Conservation (phyloP, 2,113 vertebrate genomes). For the Tetraodon nigroviridis region DNA sequence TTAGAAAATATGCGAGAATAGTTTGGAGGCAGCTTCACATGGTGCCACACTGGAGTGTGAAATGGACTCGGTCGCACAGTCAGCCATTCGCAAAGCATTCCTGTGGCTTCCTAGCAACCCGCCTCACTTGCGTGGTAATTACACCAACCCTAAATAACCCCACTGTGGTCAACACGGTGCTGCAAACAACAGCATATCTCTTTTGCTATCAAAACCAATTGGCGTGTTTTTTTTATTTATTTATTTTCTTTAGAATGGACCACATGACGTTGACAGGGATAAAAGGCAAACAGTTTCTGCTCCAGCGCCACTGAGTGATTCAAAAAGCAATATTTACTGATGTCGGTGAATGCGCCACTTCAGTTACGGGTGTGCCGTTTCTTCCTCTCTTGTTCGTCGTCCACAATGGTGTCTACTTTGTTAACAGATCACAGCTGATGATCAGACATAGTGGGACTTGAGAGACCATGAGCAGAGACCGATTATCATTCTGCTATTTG, state of each 20-base stretch:
- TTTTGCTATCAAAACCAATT: conserved; percentile 15
- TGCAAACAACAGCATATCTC: conserved; percentile 22
- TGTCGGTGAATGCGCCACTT: neutral
- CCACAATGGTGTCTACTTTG: conserved; percentile 18
- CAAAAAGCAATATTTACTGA: conserved; percentile 10
- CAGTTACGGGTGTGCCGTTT: conserved; percentile 5
- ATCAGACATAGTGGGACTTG: conserved; percentile 9
- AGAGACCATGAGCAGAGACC: conserved; percentile 26
- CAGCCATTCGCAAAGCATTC: conserved; percentile 53
- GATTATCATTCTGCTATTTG: conserved; percentile 34
- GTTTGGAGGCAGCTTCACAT: conserved; percentile 41
- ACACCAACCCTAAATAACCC: conserved; percentile 43
- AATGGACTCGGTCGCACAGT: conserved; percentile 48
- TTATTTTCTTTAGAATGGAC: conserved; percentile 5
- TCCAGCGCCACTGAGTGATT: conserved; percentile 1
- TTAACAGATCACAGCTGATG: conserved; percentile 27
- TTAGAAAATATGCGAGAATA: conserved; percentile 29
- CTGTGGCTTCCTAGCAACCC: conserved; percentile 55
- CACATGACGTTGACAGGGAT: conserved; percentile 9
- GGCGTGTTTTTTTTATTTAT: neutral
- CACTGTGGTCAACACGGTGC: conserved; percentile 11
- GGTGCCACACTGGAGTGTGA: conserved; percentile 39
- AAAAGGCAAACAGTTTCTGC: conserved; percentile 9
- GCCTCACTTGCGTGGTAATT: conserved; percentile 60
- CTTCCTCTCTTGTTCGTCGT: conserved; percentile 7